Percentiles rank a stretch among this genome's conserved stretches.
Evolutionary conservation across 2,797 vertebrate species (phyloP).

Genomic region (Clarias platycephalus): DNA sequence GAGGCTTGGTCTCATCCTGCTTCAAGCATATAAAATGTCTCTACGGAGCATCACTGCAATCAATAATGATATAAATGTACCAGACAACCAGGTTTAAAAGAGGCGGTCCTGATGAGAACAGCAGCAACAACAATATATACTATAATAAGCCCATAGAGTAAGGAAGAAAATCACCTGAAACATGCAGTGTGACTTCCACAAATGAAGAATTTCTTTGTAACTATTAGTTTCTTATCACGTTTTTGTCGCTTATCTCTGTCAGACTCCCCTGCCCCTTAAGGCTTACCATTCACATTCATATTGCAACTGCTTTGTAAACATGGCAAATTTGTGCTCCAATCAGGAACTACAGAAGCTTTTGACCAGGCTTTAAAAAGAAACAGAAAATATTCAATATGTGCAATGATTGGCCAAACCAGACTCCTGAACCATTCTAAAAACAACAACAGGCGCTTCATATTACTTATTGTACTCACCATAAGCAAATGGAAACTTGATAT

Average conservation of each 20-base stretch:
- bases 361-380: too few species aligned
- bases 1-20: neutral
- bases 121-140: neutral
- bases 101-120: neutral
- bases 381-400: neutral
- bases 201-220: neutral
- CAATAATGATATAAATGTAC: slow-evolving; percentile 3
- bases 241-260: neutral
- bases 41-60: neutral
- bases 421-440: neutral
- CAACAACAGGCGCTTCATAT: neutral
- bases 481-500: neutral
- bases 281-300: neutral
- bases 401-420: neutral
- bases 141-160: neutral
- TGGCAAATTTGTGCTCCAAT: neutral
- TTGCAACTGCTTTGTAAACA: neutral
- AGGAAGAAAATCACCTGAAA: neutral
- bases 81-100: neutral
- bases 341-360: neutral
- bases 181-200: neutral
- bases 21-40: neutral
- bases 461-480: neutral
- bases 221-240: neutral
- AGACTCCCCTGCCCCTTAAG: too few species aligned